phyloP scores from a whole-genome alignment of 2,888 invertebrate species.

The Synanthedon myopaeformis region DNA sequence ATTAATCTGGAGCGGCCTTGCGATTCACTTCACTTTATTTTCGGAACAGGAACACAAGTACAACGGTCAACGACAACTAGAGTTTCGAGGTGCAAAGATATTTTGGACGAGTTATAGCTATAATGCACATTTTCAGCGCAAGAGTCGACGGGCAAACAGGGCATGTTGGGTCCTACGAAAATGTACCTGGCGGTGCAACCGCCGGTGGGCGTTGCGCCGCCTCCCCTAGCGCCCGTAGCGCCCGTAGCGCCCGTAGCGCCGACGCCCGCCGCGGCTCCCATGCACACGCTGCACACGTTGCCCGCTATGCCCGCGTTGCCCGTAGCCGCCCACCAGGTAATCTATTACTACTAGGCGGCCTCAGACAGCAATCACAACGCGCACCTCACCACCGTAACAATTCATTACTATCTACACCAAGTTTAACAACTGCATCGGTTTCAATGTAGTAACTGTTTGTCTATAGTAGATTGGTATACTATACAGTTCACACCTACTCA shows the following conservation, averaged over 20 bases:
- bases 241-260: slow-evolving; percentile 29
- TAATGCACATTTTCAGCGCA: slow-evolving; percentile 72
- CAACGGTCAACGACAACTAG: no score
- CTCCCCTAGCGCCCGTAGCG: slow-evolving; percentile 36
- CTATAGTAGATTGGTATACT: no score
- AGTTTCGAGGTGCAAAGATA: no score
- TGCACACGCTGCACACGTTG: slow-evolving; percentile 35
- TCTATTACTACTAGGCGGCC: slow-evolving; percentile 49
- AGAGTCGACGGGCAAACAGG: slow-evolving; percentile 87
- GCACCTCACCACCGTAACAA: not conserved
- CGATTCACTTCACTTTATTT: no score
- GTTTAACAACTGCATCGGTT: no score
- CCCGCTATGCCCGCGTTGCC: slow-evolving; percentile 37
- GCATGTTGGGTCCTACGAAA: slow-evolving; percentile 86
- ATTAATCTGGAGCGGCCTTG: no score
- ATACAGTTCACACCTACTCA: no score
- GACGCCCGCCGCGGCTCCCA: slow-evolving; percentile 16
- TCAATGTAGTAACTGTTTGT: no score
- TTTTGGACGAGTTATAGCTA: not conserved
- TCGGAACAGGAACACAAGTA: no score
- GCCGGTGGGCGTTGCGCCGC: slow-evolving; percentile 50
- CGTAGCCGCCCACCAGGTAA: slow-evolving; percentile 62
- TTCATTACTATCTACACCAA: no score
- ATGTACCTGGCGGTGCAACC: slow-evolving; percentile 89
- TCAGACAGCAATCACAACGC: not conserved